Evolutionary conservation across 2,113 vertebrate genomes (phyloP), one percentile per base, ranked within the genome.

Genomic region (Clinocottus analis): DNA sequence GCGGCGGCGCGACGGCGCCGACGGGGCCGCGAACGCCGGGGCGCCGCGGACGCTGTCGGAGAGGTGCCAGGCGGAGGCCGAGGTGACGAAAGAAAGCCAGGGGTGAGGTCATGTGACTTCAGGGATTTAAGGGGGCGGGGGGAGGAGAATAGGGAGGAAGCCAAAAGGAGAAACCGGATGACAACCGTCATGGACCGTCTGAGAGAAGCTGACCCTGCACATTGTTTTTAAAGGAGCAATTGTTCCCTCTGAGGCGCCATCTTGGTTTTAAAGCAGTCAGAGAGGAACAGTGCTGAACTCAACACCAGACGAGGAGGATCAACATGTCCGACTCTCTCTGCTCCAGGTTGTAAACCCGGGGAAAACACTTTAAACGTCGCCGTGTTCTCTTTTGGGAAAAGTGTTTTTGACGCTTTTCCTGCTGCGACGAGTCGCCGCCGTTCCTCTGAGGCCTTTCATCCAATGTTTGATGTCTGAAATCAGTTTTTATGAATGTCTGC

Each of bases 61-160:
- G 33, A 87, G 7, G 37, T 86, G 66, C 29, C 80, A 76, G n/a
- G 74, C 12, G 0, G 83, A 5, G 11, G 82, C 17, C 0, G 67
- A 89, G 33, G 77, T 63, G 75, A 85, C 63, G 0, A 69, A 73
- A 45, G n/a, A 56, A 4, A 49, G 75, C 79, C 75, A 80, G 56
- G 72, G 59, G 12, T 72, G 67, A 74, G 16, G 33, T 41, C 62
- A 43, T 58, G 23, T 5, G 23, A 25, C 8, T 21, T 17, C 8
- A 9, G 55, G n/a, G n/a, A 29, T 31, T 16, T 2, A 0, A 1
- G n/a, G 33, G 33, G 33, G 2, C 29, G 16, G 8, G 39, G 17
- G 21, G 12, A n/a, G n/a, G n/a, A n/a, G 12, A 9, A 41, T 35
- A 7, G 2, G 19, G 39, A 19, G n/a, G 10, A 67, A 67, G 27